Conservation (phyloP, 2,888 invertebrate species). For the Ditylenchus weischeri region DNA sequence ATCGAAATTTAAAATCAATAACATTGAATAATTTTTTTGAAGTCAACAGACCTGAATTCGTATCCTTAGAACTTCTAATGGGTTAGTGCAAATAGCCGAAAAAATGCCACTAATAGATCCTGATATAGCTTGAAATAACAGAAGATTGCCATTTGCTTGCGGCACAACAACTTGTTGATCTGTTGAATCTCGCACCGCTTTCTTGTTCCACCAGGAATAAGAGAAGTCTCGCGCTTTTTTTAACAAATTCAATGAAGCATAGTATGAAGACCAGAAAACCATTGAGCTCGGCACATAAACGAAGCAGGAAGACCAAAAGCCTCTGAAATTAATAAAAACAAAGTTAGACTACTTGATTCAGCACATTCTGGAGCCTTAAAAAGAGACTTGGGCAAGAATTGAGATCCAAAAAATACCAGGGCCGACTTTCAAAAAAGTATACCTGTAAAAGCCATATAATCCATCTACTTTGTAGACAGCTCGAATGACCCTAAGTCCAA, state of each 20-base stretch:
- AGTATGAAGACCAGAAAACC: slow-evolving; percentile 53
- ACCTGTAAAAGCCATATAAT: slow-evolving; percentile 52
- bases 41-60: slow-evolving; percentile 40
- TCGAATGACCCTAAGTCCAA: slow-evolving; percentile 52
- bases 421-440: slow-evolving; percentile 9
- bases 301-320: slow-evolving; percentile 54
- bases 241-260: slow-evolving; percentile 4
- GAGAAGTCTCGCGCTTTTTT: slow-evolving; percentile 18
- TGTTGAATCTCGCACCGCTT: background rate
- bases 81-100: slow-evolving; percentile 52
- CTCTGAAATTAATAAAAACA: slow-evolving; percentile 38
- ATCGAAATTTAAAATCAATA: too few species aligned
- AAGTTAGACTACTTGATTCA: background rate
- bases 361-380: slow-evolving; percentile 9
- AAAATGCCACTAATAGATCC: slow-evolving; percentile 40
- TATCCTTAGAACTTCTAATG: slow-evolving; percentile 50
- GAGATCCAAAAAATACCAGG: background rate
- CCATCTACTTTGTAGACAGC: slow-evolving; percentile 56
- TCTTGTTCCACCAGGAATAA: too few species aligned
- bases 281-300: slow-evolving; percentile 54
- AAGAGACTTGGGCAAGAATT: background rate
- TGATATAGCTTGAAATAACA: slow-evolving; percentile 42
- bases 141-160: slow-evolving; percentile 36
- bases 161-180: background rate
- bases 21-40: too few species aligned